Evolutionary conservation across 1,140 invertebrate genomes (phyloP).

Genomic region (Sminthurides bifidus): DNA sequence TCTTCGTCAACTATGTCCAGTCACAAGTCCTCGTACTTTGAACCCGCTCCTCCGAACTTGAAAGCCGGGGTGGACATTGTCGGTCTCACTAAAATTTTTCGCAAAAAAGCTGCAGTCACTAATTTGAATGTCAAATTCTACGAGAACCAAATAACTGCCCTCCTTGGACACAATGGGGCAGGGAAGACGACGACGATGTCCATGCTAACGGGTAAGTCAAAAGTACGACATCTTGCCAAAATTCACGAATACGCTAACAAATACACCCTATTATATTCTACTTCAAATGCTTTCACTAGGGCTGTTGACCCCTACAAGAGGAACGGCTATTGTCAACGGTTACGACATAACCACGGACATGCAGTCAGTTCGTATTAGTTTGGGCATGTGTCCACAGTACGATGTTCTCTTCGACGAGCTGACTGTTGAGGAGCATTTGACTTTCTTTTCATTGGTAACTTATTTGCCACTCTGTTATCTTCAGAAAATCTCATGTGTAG

Average conservation of each 20-base stretch:
- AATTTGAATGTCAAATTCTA: constrained; percentile 60
- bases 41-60: constrained; percentile 44
- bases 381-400: constrained; percentile 56
- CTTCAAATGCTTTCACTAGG: constrained; percentile 36
- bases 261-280: not conserved
- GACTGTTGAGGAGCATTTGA: constrained; percentile 47
- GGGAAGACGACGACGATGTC: constrained; percentile 65
- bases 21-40: no score
- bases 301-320: constrained; percentile 48
- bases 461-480: not conserved
- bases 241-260: not conserved
- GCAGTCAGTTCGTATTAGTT: constrained; percentile 41
- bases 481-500: not conserved
- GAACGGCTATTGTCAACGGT: constrained; percentile 52
- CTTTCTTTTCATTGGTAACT: constrained; percentile 45
- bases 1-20: no score
- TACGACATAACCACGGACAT: constrained; percentile 47
- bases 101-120: constrained; percentile 41
- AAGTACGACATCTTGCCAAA: not conserved
- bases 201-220: constrained; percentile 55
- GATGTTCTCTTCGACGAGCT: constrained; percentile 48
- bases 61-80: constrained; percentile 50
- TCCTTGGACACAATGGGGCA: constrained; percentile 42
- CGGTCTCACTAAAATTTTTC: constrained; percentile 42
- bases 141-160: constrained; percentile 46